Evolutionary conservation across 2,113 vertebrate genomes (phyloP).

Genomic region (Rhabdornis inornatus): DNA sequence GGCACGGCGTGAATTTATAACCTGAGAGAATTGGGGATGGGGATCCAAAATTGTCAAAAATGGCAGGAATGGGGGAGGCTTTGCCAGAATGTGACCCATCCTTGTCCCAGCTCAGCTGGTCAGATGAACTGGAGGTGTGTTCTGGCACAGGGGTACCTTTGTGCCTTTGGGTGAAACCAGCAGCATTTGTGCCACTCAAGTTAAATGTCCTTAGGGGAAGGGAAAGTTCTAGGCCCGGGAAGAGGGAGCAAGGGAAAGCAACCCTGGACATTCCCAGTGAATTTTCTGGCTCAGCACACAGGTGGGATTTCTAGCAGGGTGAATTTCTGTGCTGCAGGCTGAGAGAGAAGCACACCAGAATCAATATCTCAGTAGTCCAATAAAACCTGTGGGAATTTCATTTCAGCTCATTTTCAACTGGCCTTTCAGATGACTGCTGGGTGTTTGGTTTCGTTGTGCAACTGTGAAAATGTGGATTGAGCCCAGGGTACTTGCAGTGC

Average conservation of each 20-base stretch:
- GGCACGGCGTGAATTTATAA: neutral
- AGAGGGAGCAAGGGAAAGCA: neutral
- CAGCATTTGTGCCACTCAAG: rapidly evolving
- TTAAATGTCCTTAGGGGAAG: neutral
- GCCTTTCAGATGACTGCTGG: neutral
- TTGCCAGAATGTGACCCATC: neutral
- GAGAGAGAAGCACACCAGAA: neutral
- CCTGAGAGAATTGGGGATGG: neutral
- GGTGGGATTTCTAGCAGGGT: neutral
- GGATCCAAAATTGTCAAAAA: neutral
- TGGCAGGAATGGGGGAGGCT: neutral
- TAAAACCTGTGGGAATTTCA: slow-evolving; percentile 1
- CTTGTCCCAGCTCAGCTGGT: neutral
- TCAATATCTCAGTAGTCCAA: neutral
- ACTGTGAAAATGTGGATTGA: neutral
- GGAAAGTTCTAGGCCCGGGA: neutral
- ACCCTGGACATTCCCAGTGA: rapidly evolving
- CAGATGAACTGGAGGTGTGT: neutral
- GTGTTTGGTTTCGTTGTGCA: neutral
- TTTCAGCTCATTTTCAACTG: neutral
- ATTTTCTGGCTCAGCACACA: rapidly evolving
- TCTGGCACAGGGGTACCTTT: neutral
- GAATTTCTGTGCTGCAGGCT: neutral
- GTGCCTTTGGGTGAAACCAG: neutral
- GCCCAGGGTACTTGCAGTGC: neutral